phyloP scores from a whole-genome alignment of 2,888 invertebrate genomes.

The Machimus atricapillus region DNA sequence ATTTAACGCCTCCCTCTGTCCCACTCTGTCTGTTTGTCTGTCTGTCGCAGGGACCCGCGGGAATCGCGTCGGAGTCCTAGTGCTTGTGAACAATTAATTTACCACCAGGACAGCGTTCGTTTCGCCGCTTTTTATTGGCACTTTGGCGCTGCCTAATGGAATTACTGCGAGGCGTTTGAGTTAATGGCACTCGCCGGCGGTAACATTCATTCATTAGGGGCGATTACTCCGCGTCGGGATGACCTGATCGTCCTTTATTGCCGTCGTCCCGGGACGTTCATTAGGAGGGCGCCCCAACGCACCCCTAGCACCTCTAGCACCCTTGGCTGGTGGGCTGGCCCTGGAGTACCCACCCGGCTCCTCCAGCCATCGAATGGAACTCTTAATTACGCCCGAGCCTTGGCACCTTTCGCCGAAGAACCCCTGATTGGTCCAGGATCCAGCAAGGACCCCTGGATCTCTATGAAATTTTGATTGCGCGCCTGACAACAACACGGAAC shows the following conservation, averaged over 20 bases:
- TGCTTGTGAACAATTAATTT: conserved; percentile 8
- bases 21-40: background rate
- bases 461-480: background rate
- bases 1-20: background rate
- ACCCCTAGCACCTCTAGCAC: background rate
- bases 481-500: background rate
- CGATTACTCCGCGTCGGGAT: background rate
- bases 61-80: background rate
- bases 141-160: background rate
- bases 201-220: conserved; percentile 7
- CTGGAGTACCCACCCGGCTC: background rate
- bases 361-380: background rate
- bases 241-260: conserved; percentile 13
- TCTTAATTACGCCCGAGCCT: background rate
- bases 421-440: background rate
- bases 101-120: background rate
- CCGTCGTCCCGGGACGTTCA: background rate
- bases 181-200: background rate
- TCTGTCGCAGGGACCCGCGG: background rate
- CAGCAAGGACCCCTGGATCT: background rate
- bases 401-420: background rate
- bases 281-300: background rate
- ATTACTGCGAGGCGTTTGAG: background rate
- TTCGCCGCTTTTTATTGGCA: background rate
- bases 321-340: background rate